Evolutionary conservation across 1,140 invertebrate species (phyloP).

Genomic region (Eriocheir sinensis): DNA sequence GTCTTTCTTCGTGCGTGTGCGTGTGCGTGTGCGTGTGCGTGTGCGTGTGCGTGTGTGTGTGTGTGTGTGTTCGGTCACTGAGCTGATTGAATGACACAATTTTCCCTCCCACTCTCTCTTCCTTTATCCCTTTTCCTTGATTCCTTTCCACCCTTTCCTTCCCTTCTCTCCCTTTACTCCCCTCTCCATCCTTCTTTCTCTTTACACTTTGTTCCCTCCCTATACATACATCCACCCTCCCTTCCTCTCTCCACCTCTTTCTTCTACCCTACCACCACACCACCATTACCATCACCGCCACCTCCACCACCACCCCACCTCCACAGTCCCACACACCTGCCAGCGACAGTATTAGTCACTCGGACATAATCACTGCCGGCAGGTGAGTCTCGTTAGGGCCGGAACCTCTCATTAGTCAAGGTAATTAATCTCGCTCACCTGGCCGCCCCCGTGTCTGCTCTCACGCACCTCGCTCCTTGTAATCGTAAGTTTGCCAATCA

Average conservation of each 20-base stretch:
- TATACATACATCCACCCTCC: too few species aligned
- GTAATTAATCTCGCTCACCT: slow-evolving; percentile 34
- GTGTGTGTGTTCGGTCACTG: too few species aligned
- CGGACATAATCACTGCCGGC: background rate
- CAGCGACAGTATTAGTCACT: background rate
- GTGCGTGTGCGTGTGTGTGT: too few species aligned
- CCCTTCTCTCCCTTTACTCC: background rate
- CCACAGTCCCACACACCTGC: background rate
- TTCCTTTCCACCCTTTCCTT: too few species aligned
- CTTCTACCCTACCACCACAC: too few species aligned
- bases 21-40: too few species aligned
- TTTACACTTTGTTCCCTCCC: too few species aligned
- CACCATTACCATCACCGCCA: background rate
- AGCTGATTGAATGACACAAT: too few species aligned
- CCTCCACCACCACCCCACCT: background rate
- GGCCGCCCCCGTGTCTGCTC: background rate
- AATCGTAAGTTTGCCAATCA: background rate
- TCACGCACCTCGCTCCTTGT: too few species aligned
- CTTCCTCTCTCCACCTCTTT: too few species aligned
- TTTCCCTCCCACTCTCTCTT: background rate
- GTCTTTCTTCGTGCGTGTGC: too few species aligned
- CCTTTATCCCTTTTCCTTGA: background rate
- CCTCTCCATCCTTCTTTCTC: too few species aligned
- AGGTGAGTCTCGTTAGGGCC: background rate
- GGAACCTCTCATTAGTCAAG: background rate